phyloP scores from a whole-genome alignment of 1,140 invertebrate species.

The Coenobita brevimanus region DNA sequence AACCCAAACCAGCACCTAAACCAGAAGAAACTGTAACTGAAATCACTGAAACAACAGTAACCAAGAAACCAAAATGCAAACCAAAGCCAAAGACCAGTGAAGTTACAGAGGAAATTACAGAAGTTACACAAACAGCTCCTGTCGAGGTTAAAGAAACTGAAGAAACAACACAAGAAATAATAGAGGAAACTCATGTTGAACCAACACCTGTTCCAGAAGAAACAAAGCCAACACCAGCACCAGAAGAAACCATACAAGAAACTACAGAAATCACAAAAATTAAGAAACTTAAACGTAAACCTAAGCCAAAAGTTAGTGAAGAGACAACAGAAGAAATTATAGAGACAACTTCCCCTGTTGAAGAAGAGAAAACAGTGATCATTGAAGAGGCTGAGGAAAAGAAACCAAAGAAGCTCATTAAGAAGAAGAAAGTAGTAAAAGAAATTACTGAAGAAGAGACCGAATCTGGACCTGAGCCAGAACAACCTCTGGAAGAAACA shows the following conservation, averaged over 20 bases:
- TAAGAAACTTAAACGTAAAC: constrained; percentile 31
- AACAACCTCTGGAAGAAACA: constrained; percentile 40
- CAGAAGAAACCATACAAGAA: not conserved
- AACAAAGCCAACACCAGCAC: constrained; percentile 36
- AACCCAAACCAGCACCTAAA: constrained; percentile 46
- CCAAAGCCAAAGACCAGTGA: constrained; percentile 17
- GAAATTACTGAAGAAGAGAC: constrained; percentile 1
- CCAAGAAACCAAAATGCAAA: constrained; percentile 26
- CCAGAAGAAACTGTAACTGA: not conserved
- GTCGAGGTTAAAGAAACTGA: too few relatives aligned
- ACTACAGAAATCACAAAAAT: constrained; percentile 7
- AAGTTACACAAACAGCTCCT: not conserved
- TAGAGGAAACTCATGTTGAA: not conserved
- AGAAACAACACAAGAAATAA: not conserved
- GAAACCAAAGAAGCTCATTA: not conserved
- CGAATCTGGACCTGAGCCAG: constrained; percentile 38
- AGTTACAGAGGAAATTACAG: too few relatives aligned
- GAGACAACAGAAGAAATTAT: not conserved
- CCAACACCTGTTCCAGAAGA: constrained; percentile 16
- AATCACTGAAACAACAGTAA: constrained; percentile 14
- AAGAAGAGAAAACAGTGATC: constrained; percentile 15
- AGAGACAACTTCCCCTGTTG: not conserved
- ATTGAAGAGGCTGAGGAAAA: constrained; percentile 20
- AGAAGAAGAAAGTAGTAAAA: constrained; percentile 3
- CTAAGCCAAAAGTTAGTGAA: constrained; percentile 9